Conservation (phyloP, 1,140 invertebrate genomes). For the Macrotrachela quadricornifera region DNA sequence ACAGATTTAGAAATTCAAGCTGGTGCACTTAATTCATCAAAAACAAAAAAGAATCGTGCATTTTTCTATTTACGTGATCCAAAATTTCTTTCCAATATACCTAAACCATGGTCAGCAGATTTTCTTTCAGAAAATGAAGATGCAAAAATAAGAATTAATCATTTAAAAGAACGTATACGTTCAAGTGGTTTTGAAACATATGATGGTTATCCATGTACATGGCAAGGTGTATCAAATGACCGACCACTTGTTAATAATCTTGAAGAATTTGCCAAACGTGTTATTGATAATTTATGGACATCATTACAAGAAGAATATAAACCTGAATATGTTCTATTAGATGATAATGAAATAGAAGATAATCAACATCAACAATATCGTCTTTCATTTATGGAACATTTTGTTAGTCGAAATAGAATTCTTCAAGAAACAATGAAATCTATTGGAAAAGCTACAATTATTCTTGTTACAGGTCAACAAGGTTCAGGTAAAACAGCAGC, state of each 20-base stretch:
- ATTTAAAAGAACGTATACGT: slow-evolving; percentile 21
- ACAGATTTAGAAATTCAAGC: slow-evolving; percentile 29
- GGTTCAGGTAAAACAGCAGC: slow-evolving; percentile 22
- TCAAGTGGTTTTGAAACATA: slow-evolving; percentile 23
- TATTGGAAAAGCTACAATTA: too few species aligned
- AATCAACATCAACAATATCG: too few species aligned
- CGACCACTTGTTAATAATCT: slow-evolving; percentile 24
- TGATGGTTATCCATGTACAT: slow-evolving; percentile 27
- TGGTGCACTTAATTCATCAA: slow-evolving; percentile 17
- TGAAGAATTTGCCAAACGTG: slow-evolving; percentile 26
- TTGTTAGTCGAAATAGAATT: too few species aligned
- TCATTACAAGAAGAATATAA: slow-evolving; percentile 18
- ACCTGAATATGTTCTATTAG: not conserved
- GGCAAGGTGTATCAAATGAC: slow-evolving; percentile 24
- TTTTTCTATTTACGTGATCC: slow-evolving; percentile 29
- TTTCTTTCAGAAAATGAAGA: slow-evolving; percentile 18
- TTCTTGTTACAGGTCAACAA: slow-evolving; percentile 16
- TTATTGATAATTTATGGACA: slow-evolving; percentile 27
- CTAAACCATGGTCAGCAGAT: slow-evolving; percentile 15
- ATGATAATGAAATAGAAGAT: too few species aligned
- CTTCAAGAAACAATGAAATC: too few species aligned
- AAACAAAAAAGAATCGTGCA: slow-evolving; percentile 14
- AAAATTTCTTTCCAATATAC: slow-evolving; percentile 18
- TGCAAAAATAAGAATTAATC: slow-evolving; percentile 15
- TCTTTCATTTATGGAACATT: too few species aligned